Percentiles rank a stretch among this genome's conserved stretches.
Conservation (phyloP, 37 sponge, comb jelly and placozoan genomes). For the Theonella swinhoei region DNA sequence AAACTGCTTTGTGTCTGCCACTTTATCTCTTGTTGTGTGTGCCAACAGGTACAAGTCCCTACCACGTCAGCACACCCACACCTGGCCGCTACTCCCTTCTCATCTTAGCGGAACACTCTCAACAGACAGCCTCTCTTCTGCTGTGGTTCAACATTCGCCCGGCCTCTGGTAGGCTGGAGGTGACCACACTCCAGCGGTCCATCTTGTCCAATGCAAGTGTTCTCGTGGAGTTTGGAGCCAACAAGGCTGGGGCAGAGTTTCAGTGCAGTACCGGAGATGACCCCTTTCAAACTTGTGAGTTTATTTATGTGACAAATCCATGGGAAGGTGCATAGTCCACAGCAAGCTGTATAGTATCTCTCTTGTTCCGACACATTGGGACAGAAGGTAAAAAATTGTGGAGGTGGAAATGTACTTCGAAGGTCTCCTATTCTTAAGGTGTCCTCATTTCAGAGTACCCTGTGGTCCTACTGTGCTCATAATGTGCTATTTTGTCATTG, state of each 20-base stretch:
- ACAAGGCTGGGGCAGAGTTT: neutral
- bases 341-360: too few relatives aligned
- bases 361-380: too few relatives aligned
- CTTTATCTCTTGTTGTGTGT: too few relatives aligned
- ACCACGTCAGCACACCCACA: conserved; percentile 1
- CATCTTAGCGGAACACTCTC: conserved; percentile 1
- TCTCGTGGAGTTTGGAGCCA: neutral
- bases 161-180: neutral
- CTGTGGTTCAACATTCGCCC: neutral
- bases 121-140: neutral
- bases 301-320: neutral
- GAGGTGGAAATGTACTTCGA: too few relatives aligned
- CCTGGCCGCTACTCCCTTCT: conserved; percentile 10
- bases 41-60: conserved; percentile 39
- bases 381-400: too few relatives aligned
- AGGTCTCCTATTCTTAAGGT: too few relatives aligned
- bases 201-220: neutral
- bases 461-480: too few relatives aligned
- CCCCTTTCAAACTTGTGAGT: conserved; percentile 25
- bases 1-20: too few relatives aligned
- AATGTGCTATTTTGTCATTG: too few relatives aligned
- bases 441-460: too few relatives aligned
- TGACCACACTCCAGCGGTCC: neutral
- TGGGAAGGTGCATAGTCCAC: too few relatives aligned
- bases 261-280: conserved; percentile 24